These are phyloP conservation scores for Phymastichus coffea DNA, from an alignment of 1,140 invertebrate genomes.

Conservation along the genomic window DNA sequence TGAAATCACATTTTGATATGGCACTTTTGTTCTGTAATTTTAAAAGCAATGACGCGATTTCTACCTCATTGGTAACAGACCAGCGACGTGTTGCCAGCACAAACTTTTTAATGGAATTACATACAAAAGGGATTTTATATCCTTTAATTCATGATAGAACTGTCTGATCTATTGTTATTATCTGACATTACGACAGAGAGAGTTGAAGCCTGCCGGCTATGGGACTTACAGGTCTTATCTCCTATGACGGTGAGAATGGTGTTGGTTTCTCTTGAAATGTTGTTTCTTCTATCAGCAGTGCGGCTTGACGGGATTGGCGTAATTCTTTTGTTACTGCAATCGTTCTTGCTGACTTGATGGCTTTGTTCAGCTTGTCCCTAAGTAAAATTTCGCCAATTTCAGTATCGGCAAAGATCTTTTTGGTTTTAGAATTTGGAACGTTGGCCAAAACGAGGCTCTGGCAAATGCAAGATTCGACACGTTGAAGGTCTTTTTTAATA, in stretches of 20 bases:
- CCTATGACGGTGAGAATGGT: background rate
- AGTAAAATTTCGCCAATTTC: background rate
- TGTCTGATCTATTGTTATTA: background rate
- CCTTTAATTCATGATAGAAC: conserved; percentile 2
- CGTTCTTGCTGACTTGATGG: background rate
- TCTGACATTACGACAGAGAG: background rate
- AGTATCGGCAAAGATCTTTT: background rate
- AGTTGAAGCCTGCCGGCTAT: background rate
- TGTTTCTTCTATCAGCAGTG: background rate
- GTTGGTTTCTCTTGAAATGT: background rate
- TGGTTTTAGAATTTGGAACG: background rate
- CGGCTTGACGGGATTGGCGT: background rate
- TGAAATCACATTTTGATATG: background rate
- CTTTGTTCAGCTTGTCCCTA: background rate
- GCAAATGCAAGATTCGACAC: background rate
- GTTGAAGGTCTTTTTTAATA: background rate
- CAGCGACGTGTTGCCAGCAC: background rate
- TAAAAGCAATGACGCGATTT: background rate
- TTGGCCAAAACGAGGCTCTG: background rate
- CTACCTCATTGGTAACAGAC: background rate
- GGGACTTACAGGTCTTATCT: background rate
- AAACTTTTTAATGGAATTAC: background rate
- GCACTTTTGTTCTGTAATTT: background rate
- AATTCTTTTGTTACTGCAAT: background rate
- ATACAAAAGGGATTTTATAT: background rate